phyloP scores from a whole-genome alignment of 2,113 vertebrate species.

The Scartelaos histophorus region DNA sequence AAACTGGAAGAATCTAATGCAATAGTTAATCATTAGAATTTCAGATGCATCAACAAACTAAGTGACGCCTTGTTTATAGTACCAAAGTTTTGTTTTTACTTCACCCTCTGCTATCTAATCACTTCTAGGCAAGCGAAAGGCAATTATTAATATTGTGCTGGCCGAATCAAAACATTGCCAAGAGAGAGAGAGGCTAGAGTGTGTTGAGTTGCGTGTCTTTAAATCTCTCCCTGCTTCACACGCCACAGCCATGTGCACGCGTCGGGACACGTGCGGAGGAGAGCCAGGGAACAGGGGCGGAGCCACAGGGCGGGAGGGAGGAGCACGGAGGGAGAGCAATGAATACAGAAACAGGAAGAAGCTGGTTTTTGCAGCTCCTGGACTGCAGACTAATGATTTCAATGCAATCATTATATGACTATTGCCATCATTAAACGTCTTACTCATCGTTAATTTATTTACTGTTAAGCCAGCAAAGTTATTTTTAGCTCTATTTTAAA shows the following conservation, averaged over 20 bases:
- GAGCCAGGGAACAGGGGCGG: conserved; percentile 70
- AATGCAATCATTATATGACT: background rate
- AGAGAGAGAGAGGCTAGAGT: conserved; percentile 47
- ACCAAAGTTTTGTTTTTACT: conserved; percentile 35
- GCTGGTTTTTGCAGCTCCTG: conserved; percentile 46
- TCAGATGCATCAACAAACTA: background rate
- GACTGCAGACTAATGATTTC: background rate
- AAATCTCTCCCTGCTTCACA: conserved; percentile 81
- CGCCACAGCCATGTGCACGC: conserved; percentile 77
- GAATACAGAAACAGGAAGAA: conserved; percentile 61
- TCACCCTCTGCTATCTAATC: conserved; percentile 55
- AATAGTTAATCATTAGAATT: too few species aligned
- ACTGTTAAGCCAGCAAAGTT: background rate
- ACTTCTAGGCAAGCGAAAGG: conserved; percentile 21
- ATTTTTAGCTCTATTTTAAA: too few species aligned
- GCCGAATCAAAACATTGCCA: conserved; percentile 48
- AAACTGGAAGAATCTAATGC: background rate
- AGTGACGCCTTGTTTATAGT: background rate
- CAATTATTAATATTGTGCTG: conserved; percentile 58
- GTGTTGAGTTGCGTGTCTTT: conserved; percentile 76
- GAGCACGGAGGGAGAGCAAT: conserved; percentile 35
- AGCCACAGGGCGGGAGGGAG: conserved; percentile 53
- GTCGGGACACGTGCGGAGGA: conserved; percentile 75
- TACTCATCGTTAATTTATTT: background rate
- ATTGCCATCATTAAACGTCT: too few species aligned